Conservation (phyloP, 2,113 vertebrate genomes). For the Phyllopteryx taeniolatus region DNA sequence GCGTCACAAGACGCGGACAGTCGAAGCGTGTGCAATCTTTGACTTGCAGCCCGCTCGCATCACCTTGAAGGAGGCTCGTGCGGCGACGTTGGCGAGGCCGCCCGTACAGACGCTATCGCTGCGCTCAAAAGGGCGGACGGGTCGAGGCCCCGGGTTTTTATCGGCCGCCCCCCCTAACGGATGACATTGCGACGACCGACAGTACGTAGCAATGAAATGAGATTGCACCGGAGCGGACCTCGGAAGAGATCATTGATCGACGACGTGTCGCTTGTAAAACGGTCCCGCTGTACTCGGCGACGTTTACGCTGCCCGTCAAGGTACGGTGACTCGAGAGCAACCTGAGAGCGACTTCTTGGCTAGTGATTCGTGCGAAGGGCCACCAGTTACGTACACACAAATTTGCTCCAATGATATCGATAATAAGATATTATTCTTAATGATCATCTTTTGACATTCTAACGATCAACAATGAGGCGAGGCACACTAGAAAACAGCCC, state of each 20-base stretch:
- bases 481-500: no score
- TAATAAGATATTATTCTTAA: no score
- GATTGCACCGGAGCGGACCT: constrained; percentile 62
- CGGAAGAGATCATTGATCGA: constrained; percentile 62
- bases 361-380: no score
- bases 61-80: constrained; percentile 1
- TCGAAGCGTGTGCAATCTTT: background rate
- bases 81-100: constrained; percentile 15
- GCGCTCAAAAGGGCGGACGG: constrained; percentile 22
- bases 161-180: constrained; percentile 58
- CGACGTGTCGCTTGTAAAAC: constrained; percentile 47
- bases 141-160: constrained; percentile 64
- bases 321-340: background rate
- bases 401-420: no score
- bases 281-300: constrained; percentile 34
- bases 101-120: constrained; percentile 30
- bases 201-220: constrained; percentile 66
- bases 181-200: constrained; percentile 64
- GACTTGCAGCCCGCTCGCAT: background rate
- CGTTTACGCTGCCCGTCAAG: constrained; percentile 7
- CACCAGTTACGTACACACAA: no score
- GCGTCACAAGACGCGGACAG: background rate
- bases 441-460: no score
- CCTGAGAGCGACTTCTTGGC: background rate
- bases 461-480: background rate